These are phyloP conservation scores for Dorcus parallelipipedus DNA, from an alignment of 2,888 invertebrate species.

Conservation along the genomic window DNA sequence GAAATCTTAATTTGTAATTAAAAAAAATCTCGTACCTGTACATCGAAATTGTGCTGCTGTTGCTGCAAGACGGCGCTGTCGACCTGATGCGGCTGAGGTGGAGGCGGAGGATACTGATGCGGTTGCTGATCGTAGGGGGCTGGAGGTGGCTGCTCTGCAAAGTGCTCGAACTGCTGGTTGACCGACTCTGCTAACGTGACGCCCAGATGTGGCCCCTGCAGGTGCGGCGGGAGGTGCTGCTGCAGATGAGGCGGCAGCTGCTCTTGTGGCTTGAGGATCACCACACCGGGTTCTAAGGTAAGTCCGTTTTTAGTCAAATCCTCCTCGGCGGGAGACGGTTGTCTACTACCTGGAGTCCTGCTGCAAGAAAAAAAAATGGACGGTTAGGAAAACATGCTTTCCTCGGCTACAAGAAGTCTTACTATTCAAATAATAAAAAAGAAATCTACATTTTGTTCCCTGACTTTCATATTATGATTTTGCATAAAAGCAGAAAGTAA, in stretches of 20 bases:
- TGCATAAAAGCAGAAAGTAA: too few relatives aligned
- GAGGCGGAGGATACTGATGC: slow-evolving; percentile 36
- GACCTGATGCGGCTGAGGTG: slow-evolving; percentile 47
- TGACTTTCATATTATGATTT: too few relatives aligned
- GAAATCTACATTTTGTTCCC: too few relatives aligned
- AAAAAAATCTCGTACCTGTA: slow-evolving; percentile 61
- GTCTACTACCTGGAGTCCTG: slow-evolving; percentile 86
- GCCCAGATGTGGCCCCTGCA: slow-evolving; percentile 51
- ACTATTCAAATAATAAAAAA: too few relatives aligned
- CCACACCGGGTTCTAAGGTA: slow-evolving; percentile 49
- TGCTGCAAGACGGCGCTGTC: slow-evolving; percentile 49
- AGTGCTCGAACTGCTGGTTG: slow-evolving; percentile 49
- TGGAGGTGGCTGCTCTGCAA: slow-evolving; percentile 35
- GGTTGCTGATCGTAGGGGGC: slow-evolving; percentile 32
- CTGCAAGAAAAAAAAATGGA: slow-evolving; percentile 49
- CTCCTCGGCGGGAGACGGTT: slow-evolving; percentile 89
- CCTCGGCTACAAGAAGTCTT: too few relatives aligned
- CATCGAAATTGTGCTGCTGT: slow-evolving; percentile 74
- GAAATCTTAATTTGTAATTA: too few relatives aligned
- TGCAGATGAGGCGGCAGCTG: slow-evolving; percentile 51
- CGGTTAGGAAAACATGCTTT: too few relatives aligned
- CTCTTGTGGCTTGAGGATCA: slow-evolving; percentile 52
- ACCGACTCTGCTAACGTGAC: slow-evolving; percentile 49
- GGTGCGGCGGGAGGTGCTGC: slow-evolving; percentile 45
- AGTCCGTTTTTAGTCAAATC: slow-evolving; percentile 61